Evolutionary conservation across 2,888 invertebrate genomes (phyloP).

Genomic region (Piscicola geometra): DNA sequence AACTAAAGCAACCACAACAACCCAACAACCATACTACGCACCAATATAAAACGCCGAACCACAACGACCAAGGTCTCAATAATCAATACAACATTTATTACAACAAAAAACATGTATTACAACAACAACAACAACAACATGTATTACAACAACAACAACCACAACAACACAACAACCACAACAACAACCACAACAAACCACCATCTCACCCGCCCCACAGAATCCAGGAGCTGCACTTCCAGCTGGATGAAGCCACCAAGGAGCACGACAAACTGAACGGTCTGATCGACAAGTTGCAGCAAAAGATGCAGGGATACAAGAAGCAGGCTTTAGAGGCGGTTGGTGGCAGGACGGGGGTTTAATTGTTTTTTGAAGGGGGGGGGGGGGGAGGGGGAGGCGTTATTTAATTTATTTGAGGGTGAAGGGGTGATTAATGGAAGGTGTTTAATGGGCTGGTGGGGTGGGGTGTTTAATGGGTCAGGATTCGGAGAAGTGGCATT

Average conservation of each 20-base stretch:
- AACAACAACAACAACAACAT: constrained; percentile 6
- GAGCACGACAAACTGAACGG: constrained; percentile 32
- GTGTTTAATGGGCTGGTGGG: no score
- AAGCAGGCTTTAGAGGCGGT: constrained; percentile 31
- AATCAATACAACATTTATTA: neutral
- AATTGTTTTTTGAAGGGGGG: neutral
- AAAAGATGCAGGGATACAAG: constrained; percentile 27
- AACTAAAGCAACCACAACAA: no score
- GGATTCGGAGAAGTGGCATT: no score
- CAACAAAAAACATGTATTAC: neutral
- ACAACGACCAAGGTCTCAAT: no score
- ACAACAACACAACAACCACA: no score
- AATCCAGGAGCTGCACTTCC: constrained; percentile 61
- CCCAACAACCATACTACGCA: no score
- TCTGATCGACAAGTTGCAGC: constrained; percentile 10
- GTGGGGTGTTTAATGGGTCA: no score
- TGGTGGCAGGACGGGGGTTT: neutral
- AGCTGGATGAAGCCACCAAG: constrained; percentile 33
- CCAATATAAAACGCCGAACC: no score
- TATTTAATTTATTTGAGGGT: no score
- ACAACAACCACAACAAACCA: no score
- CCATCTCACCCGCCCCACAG: neutral
- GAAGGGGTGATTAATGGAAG: no score
- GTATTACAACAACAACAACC: neutral
- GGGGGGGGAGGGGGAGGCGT: no score